A percentile compares a stretch with the other conserved stretches of the same genome.
Conservation (phyloP, 1,140 invertebrate species). For the Mactra quadrangularis region DNA sequence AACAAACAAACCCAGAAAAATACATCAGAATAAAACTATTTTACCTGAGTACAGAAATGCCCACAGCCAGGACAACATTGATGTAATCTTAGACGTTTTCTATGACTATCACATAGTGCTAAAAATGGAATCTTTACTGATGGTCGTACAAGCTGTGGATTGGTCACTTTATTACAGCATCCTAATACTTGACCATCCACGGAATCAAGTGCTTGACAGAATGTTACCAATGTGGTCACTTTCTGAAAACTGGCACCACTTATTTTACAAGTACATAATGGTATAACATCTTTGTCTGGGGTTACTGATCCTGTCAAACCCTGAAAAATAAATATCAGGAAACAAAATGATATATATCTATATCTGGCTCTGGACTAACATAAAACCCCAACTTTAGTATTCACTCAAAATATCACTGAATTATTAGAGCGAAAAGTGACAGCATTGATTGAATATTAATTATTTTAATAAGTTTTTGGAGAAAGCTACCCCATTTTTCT, state of each 20-base stretch:
- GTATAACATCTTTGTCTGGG: conserved; percentile 77
- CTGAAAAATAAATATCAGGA: conserved; percentile 59
- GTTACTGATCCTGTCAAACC: conserved; percentile 57
- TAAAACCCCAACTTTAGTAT: too few species aligned
- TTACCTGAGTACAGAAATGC: conserved; percentile 94
- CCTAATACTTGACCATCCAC: conserved; percentile 91
- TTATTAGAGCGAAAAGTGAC: too few species aligned
- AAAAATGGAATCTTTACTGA: conserved; percentile 92
- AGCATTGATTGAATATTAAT: too few species aligned
- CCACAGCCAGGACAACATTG: conserved; percentile 96
- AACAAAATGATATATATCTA: too few species aligned
- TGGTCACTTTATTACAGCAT: conserved; percentile 90
- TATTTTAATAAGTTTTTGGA: too few species aligned
- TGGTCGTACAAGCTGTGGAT: conserved; percentile 88
- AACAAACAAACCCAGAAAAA: too few species aligned
- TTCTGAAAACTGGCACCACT: conserved; percentile 79
- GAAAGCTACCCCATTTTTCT: too few species aligned
- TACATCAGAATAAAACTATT: too few species aligned
- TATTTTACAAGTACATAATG: conserved; percentile 82
- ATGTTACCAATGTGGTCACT: conserved; percentile 74
- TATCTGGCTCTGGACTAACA: too few species aligned
- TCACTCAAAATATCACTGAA: too few species aligned
- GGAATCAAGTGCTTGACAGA: conserved; percentile 90
- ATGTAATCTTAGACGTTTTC: conserved; percentile 90
- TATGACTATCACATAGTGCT: conserved; percentile 92